Evolutionary conservation across 2,888 invertebrate genomes (phyloP).

Genomic region (Oxycera nigricornis): DNA sequence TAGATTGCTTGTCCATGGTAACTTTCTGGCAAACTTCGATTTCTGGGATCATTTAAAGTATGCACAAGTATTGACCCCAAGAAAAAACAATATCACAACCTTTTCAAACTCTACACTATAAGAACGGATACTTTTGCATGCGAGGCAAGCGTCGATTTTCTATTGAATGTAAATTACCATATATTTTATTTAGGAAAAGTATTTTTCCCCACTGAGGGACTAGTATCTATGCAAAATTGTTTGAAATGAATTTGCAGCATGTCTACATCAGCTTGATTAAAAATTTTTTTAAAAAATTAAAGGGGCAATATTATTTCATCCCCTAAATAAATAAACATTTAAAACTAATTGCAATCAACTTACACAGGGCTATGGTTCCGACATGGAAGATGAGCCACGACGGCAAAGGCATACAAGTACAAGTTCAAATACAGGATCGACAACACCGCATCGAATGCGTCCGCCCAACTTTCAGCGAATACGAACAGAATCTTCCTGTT

Average conservation of each 20-base stretch:
- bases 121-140: background rate
- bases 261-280: no score
- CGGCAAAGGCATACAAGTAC: slow-evolving; percentile 56
- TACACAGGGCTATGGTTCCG: slow-evolving; percentile 27
- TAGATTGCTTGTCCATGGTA: background rate
- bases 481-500: slow-evolving; percentile 61
- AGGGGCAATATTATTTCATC: no score
- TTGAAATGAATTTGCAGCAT: no score
- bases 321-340: no score
- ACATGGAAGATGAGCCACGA: slow-evolving; percentile 53
- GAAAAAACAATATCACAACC: slow-evolving; percentile 9
- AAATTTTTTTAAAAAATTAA: no score
- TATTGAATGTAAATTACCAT: no score
- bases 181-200: no score
- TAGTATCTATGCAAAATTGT: no score
- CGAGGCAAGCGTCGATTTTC: no score
- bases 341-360: no score
- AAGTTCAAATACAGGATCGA: slow-evolving; percentile 40
- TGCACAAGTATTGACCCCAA: slow-evolving; percentile 21
- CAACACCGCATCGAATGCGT: slow-evolving; percentile 5
- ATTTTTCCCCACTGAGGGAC: no score
- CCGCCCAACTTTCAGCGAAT: slow-evolving; percentile 52
- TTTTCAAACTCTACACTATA: slow-evolving; percentile 19
- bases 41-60: slow-evolving; percentile 17
- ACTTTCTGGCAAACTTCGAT: background rate